Conservation (phyloP, 2,888 invertebrate species). For the Diloba caeruleocephala region DNA sequence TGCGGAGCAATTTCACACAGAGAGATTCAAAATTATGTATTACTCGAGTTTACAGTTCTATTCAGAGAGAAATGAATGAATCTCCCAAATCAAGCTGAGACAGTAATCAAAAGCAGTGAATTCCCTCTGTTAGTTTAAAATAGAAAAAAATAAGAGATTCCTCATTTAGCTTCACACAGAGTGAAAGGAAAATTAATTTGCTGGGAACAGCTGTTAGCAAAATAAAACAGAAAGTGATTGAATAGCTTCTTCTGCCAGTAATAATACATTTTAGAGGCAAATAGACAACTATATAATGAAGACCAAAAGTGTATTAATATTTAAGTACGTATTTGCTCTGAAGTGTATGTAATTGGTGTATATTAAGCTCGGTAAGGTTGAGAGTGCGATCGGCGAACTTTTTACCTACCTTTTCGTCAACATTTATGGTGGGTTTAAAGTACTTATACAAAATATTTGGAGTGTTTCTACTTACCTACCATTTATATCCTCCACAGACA, state of each 20-base stretch:
- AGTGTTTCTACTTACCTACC: no score
- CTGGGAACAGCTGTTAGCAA: constrained; percentile 15
- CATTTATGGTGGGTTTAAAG: no score
- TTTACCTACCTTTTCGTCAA: no score
- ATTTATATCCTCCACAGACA: no score
- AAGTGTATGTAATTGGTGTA: no score
- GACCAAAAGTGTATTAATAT: no score
- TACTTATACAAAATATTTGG: no score
- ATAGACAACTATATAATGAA: constrained; percentile 2
- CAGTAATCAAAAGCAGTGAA: constrained; percentile 32
- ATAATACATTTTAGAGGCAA: background rate
- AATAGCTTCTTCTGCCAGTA: constrained; percentile 3
- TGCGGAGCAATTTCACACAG: constrained; percentile 15
- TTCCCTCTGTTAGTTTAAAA: constrained; percentile 25
- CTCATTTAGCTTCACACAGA: constrained; percentile 9
- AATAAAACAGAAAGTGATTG: constrained; percentile 23
- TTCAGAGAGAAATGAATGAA: constrained; percentile 20
- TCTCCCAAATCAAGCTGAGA: constrained; percentile 35
- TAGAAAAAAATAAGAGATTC: constrained; percentile 42
- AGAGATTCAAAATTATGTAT: constrained; percentile 20
- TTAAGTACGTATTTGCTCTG: no score
- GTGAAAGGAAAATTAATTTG: constrained; percentile 32
- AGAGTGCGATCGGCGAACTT: no score
- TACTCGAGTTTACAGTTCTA: constrained; percentile 3
- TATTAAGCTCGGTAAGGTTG: no score